Evolutionary conservation across 2,888 invertebrate genomes (phyloP).

Genomic region (Eristalis pertinax): DNA sequence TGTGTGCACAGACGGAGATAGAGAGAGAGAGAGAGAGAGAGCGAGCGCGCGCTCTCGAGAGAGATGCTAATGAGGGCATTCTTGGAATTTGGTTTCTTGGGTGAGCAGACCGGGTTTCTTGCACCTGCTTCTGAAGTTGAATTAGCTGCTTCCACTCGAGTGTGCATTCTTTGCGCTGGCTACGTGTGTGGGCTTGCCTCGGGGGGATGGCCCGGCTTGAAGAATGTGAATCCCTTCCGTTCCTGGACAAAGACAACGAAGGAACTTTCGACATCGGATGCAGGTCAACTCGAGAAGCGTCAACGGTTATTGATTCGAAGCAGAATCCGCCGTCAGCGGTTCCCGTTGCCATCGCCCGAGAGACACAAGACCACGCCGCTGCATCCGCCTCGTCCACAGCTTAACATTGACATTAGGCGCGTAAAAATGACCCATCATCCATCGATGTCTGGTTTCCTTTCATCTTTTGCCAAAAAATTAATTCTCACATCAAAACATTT

Average conservation of each 20-base stretch:
- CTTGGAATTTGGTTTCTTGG: not conserved
- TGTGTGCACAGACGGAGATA: not conserved
- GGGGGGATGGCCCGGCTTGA: no score
- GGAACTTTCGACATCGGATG: no score
- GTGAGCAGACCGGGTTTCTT: not conserved
- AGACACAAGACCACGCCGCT: not conserved
- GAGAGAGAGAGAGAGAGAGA: no score
- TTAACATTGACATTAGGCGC: constrained; percentile 59
- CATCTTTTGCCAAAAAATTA: constrained; percentile 67
- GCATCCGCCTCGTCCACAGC: not conserved
- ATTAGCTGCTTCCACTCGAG: not conserved
- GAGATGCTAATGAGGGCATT: not conserved
- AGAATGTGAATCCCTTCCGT: no score
- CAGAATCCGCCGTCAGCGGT: no score
- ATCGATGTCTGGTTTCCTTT: constrained; percentile 35
- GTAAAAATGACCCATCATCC: constrained; percentile 13
- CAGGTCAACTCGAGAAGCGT: no score
- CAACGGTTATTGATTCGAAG: no score
- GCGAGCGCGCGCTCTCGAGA: not conserved
- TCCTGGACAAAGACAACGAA: no score
- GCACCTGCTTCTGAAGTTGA: not conserved
- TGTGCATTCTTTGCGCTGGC: not conserved
- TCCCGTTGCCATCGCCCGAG: no score
- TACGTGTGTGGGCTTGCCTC: not conserved
- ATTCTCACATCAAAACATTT: constrained; percentile 67